A percentile compares a stretch with the other conserved stretches of the same genome.
These are phyloP conservation scores for Pipistrellus pipistrellus DNA, from an alignment of 2,797 vertebrate species.

Conservation along the genomic window DNA sequence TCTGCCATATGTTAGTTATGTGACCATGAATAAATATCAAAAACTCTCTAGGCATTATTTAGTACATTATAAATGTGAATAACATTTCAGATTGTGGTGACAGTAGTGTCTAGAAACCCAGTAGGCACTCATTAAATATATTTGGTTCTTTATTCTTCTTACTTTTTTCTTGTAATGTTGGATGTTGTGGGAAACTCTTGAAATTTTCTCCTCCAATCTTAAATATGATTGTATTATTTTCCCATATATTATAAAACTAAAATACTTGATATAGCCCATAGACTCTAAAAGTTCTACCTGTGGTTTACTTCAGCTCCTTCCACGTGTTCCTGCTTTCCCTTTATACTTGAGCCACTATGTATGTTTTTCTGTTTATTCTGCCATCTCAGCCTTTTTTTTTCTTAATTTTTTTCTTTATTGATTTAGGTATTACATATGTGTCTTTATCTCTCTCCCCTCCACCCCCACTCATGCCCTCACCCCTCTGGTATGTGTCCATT, in stretches of 20 bases:
- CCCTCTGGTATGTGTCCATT: no score
- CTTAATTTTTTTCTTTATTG: no score
- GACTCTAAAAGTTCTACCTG: not conserved
- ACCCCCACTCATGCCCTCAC: no score
- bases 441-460: no score
- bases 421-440: no score
- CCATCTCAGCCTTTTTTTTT: not conserved
- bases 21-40: not conserved
- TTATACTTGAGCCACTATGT: not conserved
- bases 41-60: constrained; percentile 36
- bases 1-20: not conserved
- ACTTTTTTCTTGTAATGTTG: not conserved
- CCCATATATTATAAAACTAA: not conserved
- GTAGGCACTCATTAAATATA: not conserved
- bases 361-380: not conserved
- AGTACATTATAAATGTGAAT: constrained; percentile 42
- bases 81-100: not conserved
- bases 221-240: constrained; percentile 33
- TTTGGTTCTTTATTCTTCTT: constrained; percentile 31
- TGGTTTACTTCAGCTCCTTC: constrained; percentile 12
- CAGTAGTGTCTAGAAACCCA: not conserved
- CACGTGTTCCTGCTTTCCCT: not conserved
- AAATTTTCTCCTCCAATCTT: constrained; percentile 13
- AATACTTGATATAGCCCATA: not conserved
- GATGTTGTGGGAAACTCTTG: not conserved